A percentile compares a stretch with the other conserved stretches of the same genome.
Evolutionary conservation across 2,888 invertebrate species (phyloP).

Genomic region (Ochropleura leucogaster): DNA sequence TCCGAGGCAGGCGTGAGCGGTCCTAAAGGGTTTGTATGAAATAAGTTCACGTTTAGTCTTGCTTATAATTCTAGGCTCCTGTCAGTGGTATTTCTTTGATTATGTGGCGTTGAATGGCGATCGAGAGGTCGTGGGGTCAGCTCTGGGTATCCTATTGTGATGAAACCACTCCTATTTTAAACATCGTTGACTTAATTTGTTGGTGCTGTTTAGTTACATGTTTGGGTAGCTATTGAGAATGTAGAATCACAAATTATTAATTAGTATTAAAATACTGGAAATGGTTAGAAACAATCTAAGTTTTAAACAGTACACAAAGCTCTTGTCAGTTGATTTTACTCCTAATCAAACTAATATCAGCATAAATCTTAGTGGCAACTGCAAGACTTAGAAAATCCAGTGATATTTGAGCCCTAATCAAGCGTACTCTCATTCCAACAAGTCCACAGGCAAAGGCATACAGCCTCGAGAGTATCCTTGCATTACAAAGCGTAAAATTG

Average conservation of each 20-base stretch:
- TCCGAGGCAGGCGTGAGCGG: constrained; percentile 58
- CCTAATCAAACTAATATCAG: not conserved
- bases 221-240: not conserved
- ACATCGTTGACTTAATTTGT: constrained; percentile 10
- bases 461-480: not conserved
- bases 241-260: not conserved
- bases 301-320: not conserved
- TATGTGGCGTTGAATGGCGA: constrained; percentile 50
- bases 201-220: not conserved
- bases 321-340: not conserved
- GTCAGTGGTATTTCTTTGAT: constrained; percentile 33
- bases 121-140: constrained; percentile 45
- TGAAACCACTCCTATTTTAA: constrained; percentile 32
- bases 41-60: constrained; percentile 26
- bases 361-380: not conserved
- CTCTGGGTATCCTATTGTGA: constrained; percentile 43
- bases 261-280: not conserved
- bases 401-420: not conserved
- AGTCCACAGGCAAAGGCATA: not conserved
- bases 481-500: not conserved
- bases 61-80: constrained; percentile 23
- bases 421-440: not conserved
- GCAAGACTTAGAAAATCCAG: not conserved
- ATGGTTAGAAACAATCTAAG: not conserved
- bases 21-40: constrained; percentile 45